Evolutionary conservation across 2,797 vertebrate genomes (phyloP).

Genomic region (Fistularia tabacaria): DNA sequence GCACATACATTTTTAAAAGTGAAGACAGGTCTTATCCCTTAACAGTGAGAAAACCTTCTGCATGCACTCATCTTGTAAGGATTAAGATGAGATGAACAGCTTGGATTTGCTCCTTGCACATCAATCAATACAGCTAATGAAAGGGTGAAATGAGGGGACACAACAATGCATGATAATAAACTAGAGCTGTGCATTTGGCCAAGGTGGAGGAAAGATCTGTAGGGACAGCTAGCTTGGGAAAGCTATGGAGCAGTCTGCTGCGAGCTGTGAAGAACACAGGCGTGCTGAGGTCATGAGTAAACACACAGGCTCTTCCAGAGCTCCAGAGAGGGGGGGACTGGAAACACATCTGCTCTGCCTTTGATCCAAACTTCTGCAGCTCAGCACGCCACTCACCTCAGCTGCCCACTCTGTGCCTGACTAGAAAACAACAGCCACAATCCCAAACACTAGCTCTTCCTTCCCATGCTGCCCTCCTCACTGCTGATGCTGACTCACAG

Average conservation of each 20-base stretch:
- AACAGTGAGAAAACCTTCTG: conserved; percentile 48
- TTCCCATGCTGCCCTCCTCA: conserved; percentile 62
- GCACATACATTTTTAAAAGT: conserved; percentile 57
- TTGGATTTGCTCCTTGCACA: conserved; percentile 8
- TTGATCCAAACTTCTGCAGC: conserved; percentile 76
- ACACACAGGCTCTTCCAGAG: conserved; percentile 63
- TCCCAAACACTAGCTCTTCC: conserved; percentile 58
- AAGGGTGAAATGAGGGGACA: conserved; percentile 13
- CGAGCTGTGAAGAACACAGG: conserved; percentile 65
- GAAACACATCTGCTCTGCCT: conserved; percentile 78
- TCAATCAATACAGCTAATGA: conserved; percentile 18
- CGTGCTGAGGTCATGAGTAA: conserved; percentile 73
- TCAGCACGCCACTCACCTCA: conserved; percentile 72
- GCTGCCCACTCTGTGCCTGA: conserved; percentile 70
- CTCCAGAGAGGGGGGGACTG: conserved; percentile 56
- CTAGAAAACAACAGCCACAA: conserved; percentile 65
- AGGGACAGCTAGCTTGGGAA: conserved; percentile 59
- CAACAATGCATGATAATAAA: conserved; percentile 9
- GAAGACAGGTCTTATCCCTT: conserved; percentile 48
- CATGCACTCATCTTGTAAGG: conserved; percentile 50
- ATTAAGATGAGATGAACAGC: conserved; percentile 43
- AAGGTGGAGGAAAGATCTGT: conserved; percentile 29
- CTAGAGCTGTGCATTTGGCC: conserved; percentile 23
- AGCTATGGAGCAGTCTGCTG: conserved; percentile 54
- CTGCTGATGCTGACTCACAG: conserved; percentile 52